A percentile compares a stretch with the other conserved stretches of the same genome.
Conservation (phyloP, 2,113 vertebrate genomes). For the Anas platyrhynchos region DNA sequence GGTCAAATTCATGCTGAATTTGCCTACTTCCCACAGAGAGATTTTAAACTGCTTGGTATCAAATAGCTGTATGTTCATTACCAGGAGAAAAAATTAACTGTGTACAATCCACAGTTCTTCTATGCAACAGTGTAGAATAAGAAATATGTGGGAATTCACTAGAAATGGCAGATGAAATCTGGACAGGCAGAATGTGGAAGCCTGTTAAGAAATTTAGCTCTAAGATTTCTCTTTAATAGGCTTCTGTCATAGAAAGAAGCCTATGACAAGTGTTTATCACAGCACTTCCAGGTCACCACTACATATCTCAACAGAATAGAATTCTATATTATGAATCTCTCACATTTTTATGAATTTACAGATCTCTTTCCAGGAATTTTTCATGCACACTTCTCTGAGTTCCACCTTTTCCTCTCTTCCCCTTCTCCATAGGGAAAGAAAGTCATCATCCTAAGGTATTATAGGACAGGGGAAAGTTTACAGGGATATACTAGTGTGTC, state of each 20-base stretch:
- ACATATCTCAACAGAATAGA: background rate
- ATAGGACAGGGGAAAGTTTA: background rate
- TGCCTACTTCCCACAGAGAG: background rate
- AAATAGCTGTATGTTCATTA: slow-evolving; percentile 13
- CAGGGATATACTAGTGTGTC: background rate
- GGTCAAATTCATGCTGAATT: slow-evolving; percentile 22
- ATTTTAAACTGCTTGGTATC: background rate
- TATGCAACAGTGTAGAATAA: background rate
- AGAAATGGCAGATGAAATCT: background rate
- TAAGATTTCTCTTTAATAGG: background rate
- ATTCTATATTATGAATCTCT: background rate
- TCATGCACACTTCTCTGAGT: background rate
- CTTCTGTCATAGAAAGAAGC: background rate
- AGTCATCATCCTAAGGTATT: background rate
- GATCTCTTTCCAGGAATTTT: background rate
- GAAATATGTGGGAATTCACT: background rate
- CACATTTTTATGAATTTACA: background rate
- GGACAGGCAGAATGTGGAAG: background rate
- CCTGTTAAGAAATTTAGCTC: background rate
- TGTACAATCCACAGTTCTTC: background rate
- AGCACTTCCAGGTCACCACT: background rate
- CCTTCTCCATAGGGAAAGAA: background rate
- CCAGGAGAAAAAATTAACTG: slow-evolving; percentile 10
- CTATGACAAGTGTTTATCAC: background rate
- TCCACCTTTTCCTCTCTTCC: background rate